These are phyloP conservation scores for Lithodes maja DNA, from an alignment of 2,888 invertebrate genomes.

Conservation along the genomic window DNA sequence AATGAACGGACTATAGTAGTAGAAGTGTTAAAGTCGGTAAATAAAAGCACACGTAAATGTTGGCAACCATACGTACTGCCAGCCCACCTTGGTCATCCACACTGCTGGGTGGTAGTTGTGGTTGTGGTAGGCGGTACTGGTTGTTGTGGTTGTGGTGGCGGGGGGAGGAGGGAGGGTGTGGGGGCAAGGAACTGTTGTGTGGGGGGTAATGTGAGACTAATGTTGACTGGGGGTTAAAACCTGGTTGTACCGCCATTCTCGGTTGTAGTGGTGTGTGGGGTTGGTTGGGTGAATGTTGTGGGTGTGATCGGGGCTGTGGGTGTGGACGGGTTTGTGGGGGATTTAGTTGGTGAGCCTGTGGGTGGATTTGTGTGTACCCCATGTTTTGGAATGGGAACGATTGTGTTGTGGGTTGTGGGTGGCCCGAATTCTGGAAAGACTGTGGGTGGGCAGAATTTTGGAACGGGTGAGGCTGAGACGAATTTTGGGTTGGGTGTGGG, in stretches of 20 bases:
- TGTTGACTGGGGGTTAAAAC: constrained; percentile 7
- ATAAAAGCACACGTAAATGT: not conserved
- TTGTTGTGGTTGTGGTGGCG: constrained; percentile 10
- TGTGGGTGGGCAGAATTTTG: not conserved
- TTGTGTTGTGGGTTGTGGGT: not conserved
- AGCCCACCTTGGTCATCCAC: constrained; percentile 12
- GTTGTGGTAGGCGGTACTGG: constrained; percentile 5
- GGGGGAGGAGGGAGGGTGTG: constrained; percentile 1
- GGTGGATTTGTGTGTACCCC: too few relatives aligned
- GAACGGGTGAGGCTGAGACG: not conserved
- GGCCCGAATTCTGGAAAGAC: not conserved
- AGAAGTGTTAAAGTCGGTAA: too few relatives aligned
- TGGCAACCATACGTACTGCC: constrained; percentile 7
- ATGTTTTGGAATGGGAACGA: too few relatives aligned
- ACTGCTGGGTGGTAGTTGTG: not conserved
- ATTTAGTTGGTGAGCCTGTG: constrained; percentile 8
- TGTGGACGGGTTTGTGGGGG: not conserved
- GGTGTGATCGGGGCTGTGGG: not conserved
- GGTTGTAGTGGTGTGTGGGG: constrained; percentile 1
- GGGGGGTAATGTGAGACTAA: not conserved
- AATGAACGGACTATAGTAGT: too few relatives aligned
- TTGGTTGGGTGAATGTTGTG: not conserved
- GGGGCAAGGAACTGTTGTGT: not conserved
- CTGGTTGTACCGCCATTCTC: not conserved
- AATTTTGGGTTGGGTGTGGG: not conserved